These are phyloP conservation scores for Trichogramma dendrolimi DNA, from an alignment of 2,888 invertebrate genomes.

Conservation along the genomic window DNA sequence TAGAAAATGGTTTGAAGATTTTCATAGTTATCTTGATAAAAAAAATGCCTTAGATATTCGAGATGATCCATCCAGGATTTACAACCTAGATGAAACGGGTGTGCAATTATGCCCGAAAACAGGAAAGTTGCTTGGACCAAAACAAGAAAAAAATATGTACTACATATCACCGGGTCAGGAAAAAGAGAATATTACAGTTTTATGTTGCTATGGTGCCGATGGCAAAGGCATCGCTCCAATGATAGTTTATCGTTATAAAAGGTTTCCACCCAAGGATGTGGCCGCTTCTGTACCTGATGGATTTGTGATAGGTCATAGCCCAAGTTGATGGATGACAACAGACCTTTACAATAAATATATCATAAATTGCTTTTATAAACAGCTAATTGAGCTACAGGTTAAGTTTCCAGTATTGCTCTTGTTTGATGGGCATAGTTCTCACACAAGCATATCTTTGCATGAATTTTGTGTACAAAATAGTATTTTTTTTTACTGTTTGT, in stretches of 20 bases:
- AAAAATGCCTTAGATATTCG: conserved; percentile 18
- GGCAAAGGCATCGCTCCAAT: conserved; percentile 17
- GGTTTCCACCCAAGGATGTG: conserved; percentile 21
- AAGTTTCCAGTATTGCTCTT: conserved; percentile 34
- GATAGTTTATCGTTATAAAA: conserved; percentile 27
- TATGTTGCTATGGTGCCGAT: conserved; percentile 25
- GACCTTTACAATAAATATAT: conserved; percentile 31
- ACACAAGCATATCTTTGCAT: conserved; percentile 33
- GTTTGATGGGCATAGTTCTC: conserved; percentile 38
- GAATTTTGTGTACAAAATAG: conserved; percentile 33
- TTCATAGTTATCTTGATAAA: conserved; percentile 7
- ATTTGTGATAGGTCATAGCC: conserved; percentile 22
- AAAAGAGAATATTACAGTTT: conserved; percentile 20
- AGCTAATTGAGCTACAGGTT: conserved; percentile 35
- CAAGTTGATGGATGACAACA: conserved; percentile 27
- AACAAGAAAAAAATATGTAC: conserved; percentile 28
- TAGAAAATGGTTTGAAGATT: conserved; percentile 14
- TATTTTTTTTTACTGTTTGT: conserved; percentile 36
- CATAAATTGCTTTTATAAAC: conserved; percentile 39
- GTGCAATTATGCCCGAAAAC: conserved; percentile 24
- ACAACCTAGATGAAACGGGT: conserved; percentile 31
- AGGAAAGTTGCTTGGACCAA: conserved; percentile 21
- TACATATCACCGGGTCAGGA: conserved; percentile 24
- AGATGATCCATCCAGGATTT: conserved; percentile 22
- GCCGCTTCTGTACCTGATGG: conserved; percentile 20